Base-by-base conservation (phyloP, 1,140 invertebrate species). In the Contarinia nasturtii region DNA sequence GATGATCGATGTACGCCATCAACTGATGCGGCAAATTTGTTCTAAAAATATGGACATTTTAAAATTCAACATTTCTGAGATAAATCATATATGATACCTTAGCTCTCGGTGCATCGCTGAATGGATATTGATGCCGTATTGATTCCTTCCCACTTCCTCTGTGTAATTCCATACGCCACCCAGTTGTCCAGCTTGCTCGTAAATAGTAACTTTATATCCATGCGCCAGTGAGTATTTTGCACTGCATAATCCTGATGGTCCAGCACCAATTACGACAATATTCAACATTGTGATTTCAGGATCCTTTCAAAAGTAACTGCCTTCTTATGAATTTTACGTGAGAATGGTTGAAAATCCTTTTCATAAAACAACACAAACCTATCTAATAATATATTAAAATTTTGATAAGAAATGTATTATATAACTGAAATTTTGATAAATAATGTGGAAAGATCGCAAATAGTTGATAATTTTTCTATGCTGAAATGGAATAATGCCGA, bases 11-110 rank as follows among this genome's bases (percentile, higher is more conserved):
- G 59, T 76, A 82, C 22, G 72, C 72, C 80, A 85, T 84, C 14
- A 79, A 67, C 64, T 83, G 75, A 57, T 79, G 80, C 10, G 81
- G 81, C 18, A 83, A 55, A 64, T 83, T 84, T 11, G 80, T 40
- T n/a, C 34, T 36, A 36, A 10, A n/a, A 10, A 36, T 36, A 10
- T 8, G 34, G 34, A 10, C n/a, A n/a, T 8, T 36, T 36, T 36
- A 36, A 10, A 10, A 10, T 36, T 36, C n/a, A 10, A 36, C 8
- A 36, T 10, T 36, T 36, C n/a, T n/a, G 34, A 36, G 8, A 36
- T 36, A 36, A 36, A 8, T 8, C n/a, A 10, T 10, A 12, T 33
- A 2, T 40, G 22, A 27, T 15, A 14, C 36, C 34, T 41, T 18
- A 40, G 21, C 21, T 22, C 60, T 87, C 83, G n/a, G n/a, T n/a